phyloP scores from a whole-genome alignment of 2,888 invertebrate genomes.

The Heteromyza rotundicornis region DNA sequence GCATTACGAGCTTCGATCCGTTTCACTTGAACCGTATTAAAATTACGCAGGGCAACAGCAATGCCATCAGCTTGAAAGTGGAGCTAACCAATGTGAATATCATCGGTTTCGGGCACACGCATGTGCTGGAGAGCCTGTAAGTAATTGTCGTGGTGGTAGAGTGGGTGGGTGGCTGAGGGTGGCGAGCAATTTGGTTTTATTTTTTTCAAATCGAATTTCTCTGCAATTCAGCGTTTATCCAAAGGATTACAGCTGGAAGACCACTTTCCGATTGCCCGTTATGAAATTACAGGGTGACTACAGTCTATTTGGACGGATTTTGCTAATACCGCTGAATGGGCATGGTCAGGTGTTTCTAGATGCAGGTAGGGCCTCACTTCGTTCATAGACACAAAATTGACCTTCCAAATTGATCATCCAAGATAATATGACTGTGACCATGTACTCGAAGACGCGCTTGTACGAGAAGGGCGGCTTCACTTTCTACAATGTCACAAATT shows the following conservation, averaged over 20 bases:
- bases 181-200: too few relatives aligned
- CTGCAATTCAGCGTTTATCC: slow-evolving; percentile 67
- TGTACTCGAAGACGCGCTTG: slow-evolving; percentile 71
- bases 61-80: slow-evolving; percentile 77
- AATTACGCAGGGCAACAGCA: slow-evolving; percentile 73
- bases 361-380: slow-evolving; percentile 64
- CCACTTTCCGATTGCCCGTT: slow-evolving; percentile 71
- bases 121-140: slow-evolving; percentile 71
- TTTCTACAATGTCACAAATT: slow-evolving; percentile 74
- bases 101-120: slow-evolving; percentile 71
- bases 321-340: slow-evolving; percentile 74
- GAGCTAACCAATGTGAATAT: slow-evolving; percentile 73
- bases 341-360: slow-evolving; percentile 75
- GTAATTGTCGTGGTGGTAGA: slow-evolving; percentile 13
- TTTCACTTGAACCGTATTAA: slow-evolving; percentile 71
- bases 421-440: slow-evolving; percentile 73
- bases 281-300: slow-evolving; percentile 75
- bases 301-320: slow-evolving; percentile 72
- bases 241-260: slow-evolving; percentile 74
- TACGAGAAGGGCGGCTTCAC: slow-evolving; percentile 70
- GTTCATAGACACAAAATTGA: too few relatives aligned
- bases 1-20: slow-evolving; percentile 72
- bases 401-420: neutral
- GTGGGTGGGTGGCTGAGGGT: neutral
- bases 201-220: neutral